These are phyloP conservation scores for Augochlora pura DNA, from an alignment of 1,140 invertebrate species.

Conservation along the genomic window DNA sequence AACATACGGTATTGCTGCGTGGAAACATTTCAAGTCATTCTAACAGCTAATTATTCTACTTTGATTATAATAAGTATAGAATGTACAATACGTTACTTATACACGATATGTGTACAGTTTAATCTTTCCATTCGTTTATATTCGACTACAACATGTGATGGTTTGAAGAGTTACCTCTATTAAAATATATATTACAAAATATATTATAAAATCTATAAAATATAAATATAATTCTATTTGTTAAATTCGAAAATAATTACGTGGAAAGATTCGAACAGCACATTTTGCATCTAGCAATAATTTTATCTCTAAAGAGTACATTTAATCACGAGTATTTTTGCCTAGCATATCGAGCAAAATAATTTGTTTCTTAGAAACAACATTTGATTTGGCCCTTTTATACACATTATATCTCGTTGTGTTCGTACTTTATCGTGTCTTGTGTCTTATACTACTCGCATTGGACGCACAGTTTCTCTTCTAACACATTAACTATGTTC, in stretches of 20 bases:
- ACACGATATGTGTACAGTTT: background rate
- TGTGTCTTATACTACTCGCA: background rate
- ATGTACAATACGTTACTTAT: background rate
- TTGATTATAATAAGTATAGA: background rate
- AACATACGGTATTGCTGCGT: background rate
- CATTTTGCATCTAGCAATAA: background rate
- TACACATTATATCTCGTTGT: too few relatives aligned
- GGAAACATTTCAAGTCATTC: background rate
- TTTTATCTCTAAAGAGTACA: background rate
- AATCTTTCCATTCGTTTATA: background rate
- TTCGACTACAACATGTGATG: background rate
- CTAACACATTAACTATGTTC: background rate
- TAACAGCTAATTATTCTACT: background rate
- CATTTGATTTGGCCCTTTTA: too few relatives aligned
- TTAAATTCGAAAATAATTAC: background rate
- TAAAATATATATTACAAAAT: too few relatives aligned
- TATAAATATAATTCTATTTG: too few relatives aligned
- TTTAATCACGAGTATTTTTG: background rate
- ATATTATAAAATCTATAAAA: too few relatives aligned
- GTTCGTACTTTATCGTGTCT: background rate
- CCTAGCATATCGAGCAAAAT: background rate
- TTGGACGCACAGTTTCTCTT: slow-evolving; percentile 5
- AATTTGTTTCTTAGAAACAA: background rate
- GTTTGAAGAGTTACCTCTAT: too few relatives aligned
- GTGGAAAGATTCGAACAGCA: background rate